Evolutionary conservation across 1,140 invertebrate species (phyloP).

Genomic region (Solenopsis invicta): DNA sequence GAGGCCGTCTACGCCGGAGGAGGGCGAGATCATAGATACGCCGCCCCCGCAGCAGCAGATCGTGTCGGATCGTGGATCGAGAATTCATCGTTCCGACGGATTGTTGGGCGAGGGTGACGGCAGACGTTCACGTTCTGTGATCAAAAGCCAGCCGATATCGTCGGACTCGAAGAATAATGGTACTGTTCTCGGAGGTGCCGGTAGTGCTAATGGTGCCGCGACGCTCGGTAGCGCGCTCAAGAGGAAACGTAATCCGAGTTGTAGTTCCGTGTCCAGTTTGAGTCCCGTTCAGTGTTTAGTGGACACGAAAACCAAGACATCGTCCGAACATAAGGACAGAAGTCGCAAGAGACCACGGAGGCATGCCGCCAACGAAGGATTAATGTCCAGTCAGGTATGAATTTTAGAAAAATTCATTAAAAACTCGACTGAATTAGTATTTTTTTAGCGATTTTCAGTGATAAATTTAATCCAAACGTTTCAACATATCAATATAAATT

Average conservation of each 20-base stretch:
- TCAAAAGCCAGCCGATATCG: slow-evolving; percentile 68
- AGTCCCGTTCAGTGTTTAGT: slow-evolving; percentile 79
- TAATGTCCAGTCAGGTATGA: slow-evolving; percentile 81
- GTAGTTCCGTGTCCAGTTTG: slow-evolving; percentile 86
- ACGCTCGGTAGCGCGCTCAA: slow-evolving; percentile 76
- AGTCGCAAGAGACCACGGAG: slow-evolving; percentile 80
- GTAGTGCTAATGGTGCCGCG: slow-evolving; percentile 52
- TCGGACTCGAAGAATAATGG: slow-evolving; percentile 66
- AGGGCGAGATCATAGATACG: slow-evolving; percentile 82
- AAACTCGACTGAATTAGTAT: neutral
- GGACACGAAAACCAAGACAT: slow-evolving; percentile 82
- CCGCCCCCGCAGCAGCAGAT: slow-evolving; percentile 71
- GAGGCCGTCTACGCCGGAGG: slow-evolving; percentile 80
- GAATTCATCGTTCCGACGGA: slow-evolving; percentile 67
- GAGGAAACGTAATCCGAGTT: slow-evolving; percentile 87
- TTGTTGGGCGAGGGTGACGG: slow-evolving; percentile 56
- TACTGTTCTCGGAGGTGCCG: slow-evolving; percentile 52
- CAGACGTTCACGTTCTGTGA: slow-evolving; percentile 45
- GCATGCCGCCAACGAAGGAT: slow-evolving; percentile 76
- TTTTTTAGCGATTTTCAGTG: neutral
- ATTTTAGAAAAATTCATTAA: neutral
- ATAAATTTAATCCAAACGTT: neutral
- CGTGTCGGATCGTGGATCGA: slow-evolving; percentile 59
- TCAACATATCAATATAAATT: neutral
- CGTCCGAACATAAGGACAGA: slow-evolving; percentile 82